Base-by-base conservation (phyloP, 2,113 vertebrate genomes). In the Mionectes macconnelli region DNA sequence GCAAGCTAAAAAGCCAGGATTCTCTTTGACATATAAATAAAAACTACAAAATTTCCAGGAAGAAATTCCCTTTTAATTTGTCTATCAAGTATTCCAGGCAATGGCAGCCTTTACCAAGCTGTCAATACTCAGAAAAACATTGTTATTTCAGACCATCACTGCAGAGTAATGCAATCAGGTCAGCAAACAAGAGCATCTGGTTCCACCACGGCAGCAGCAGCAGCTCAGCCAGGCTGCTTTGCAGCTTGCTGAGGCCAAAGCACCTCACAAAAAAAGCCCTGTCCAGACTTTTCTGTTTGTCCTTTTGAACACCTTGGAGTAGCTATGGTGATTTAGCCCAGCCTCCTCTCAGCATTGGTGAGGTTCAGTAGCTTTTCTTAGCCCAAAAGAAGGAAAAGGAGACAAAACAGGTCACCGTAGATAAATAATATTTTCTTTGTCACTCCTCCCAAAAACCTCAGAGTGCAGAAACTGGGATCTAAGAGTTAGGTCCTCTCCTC, bases 191-290 rank as follows among this genome's bases (percentile, higher is more conserved):
- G 15, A 78, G 35, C 68, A 27, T 10, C 52, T n/a, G 24, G 7
- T 55, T 57, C 35, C 22, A 45, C 12, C 49, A 18, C 5, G 8
- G 50, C 0, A 0, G 25, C 31, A 13, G 27, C 11, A 9, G 40
- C 62, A 87, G 68, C 39, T 77, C 53, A 55, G 27, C 20, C 74
- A 77, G 28, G 53, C 40, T 64, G 39, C n/a, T 66, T 78, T 35
- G 56, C 83, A 33, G 37, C 39, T 77, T 10, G 0, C 31, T 44
- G 42, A 74, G 55, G 19, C 37, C 37, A 8, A 69, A 76, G 28
- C 0, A 0, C 10, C 47, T 45, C 4, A 0, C 44, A 76, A 52
- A 57, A 30, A 28, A 69, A 77, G 16, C 4, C 49, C 22, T 6
- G 16, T 75, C 28, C 56, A 70, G 42, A 30, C 22, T 31, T 40